Percentiles rank a stretch among this genome's conserved stretches.
phyloP scores from a whole-genome alignment of 2,113 vertebrate genomes.

The Limanda limanda region DNA sequence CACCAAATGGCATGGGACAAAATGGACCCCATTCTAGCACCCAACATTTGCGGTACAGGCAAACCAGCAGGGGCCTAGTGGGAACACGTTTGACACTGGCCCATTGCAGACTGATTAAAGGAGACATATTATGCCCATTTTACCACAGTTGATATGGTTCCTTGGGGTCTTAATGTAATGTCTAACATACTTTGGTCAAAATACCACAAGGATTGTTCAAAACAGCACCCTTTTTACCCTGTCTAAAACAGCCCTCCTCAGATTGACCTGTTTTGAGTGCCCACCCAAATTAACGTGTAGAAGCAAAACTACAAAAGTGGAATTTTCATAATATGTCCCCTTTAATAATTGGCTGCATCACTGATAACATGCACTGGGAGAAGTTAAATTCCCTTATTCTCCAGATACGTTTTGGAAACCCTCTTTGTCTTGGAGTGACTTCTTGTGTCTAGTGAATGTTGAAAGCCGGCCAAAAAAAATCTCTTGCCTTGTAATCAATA shows the following conservation, averaged over 20 bases:
- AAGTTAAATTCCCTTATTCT: neutral
- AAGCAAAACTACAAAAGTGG: no score
- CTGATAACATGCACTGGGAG: conserved; percentile 21
- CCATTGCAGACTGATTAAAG: neutral
- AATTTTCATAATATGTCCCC: no score
- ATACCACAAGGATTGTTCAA: no score
- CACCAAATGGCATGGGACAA: conserved; percentile 63
- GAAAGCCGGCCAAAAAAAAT: neutral
- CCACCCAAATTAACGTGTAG: no score
- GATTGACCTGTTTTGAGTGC: no score
- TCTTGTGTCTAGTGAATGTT: neutral
- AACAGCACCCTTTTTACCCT: no score
- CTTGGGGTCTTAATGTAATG: no score
- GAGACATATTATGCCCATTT: no score
- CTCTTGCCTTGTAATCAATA: neutral
- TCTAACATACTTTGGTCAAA: no score
- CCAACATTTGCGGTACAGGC: conserved; percentile 55
- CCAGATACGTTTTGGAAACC: neutral
- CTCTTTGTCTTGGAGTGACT: neutral
- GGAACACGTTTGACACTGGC: no score
- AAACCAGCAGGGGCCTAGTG: conserved; percentile 22
- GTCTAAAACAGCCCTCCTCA: no score
- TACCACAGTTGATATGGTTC: no score
- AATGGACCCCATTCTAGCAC: conserved; percentile 64
- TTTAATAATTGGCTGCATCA: conserved; percentile 6